Conservation (phyloP, 2,113 vertebrate genomes). For the Eolophus roseicapilla region DNA sequence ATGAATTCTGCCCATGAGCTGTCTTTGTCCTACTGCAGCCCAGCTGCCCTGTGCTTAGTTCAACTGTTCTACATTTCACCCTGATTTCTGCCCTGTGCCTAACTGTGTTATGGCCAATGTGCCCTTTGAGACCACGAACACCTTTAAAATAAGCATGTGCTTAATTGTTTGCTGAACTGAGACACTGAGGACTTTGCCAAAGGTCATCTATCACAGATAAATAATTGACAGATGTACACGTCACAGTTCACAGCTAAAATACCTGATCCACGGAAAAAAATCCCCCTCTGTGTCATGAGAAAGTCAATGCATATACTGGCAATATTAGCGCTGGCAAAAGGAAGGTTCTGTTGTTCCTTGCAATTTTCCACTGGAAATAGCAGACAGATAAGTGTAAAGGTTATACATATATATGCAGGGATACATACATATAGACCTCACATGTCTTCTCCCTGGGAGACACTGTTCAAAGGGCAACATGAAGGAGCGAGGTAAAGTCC, state of each 20-base stretch:
- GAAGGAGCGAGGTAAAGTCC: neutral
- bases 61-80: neutral
- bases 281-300: neutral
- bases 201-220: neutral
- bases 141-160: neutral
- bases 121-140: neutral
- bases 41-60: neutral
- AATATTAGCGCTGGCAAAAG: neutral
- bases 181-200: neutral
- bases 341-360: neutral
- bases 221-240: neutral
- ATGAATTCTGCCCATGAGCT: neutral
- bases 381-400: neutral
- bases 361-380: neutral
- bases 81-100: neutral
- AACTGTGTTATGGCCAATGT: neutral
- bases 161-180: neutral
- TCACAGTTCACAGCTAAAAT: neutral
- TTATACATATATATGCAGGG: neutral
- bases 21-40: neutral
- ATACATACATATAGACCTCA: neutral
- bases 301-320: neutral
- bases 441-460: neutral
- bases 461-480: neutral
- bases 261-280: neutral